These are phyloP conservation scores for Atta texana DNA, from an alignment of 1,140 invertebrate genomes.

Conservation along the genomic window DNA sequence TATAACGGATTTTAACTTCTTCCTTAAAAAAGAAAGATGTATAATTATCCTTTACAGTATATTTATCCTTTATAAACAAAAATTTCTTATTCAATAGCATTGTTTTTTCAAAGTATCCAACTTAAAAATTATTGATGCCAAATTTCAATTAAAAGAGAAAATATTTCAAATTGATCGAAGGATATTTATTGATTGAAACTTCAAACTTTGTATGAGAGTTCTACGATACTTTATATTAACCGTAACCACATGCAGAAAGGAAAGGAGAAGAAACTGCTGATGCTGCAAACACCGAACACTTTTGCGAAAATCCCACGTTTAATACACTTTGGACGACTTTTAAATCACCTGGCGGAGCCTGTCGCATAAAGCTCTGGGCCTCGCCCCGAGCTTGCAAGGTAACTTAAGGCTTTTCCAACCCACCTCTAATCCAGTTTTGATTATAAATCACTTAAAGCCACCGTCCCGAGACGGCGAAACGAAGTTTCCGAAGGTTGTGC, in stretches of 20 bases:
- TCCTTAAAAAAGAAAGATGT: background rate
- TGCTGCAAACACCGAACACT: slow-evolving; percentile 30
- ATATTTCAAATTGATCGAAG: background rate
- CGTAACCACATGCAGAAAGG: background rate
- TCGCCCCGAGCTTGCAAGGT: slow-evolving; percentile 49
- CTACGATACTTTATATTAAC: slow-evolving; percentile 25
- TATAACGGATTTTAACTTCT: background rate
- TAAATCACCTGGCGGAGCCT: slow-evolving; percentile 66
- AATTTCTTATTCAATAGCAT: background rate
- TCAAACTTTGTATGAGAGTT: background rate
- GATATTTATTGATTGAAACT: background rate
- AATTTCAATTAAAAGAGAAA: background rate
- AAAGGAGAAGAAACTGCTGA: background rate
- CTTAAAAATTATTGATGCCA: background rate
- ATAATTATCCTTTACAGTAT: background rate
- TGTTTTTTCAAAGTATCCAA: background rate
- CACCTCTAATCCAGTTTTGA: slow-evolving; percentile 76
- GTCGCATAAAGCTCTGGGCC: slow-evolving; percentile 48
- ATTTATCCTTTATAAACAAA: background rate
- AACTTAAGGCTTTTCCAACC: slow-evolving; percentile 75
- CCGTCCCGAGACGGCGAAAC: slow-evolving; percentile 72
- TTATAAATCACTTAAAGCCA: slow-evolving; percentile 77
- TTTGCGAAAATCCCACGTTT: slow-evolving; percentile 57
- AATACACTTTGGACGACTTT: slow-evolving; percentile 69
- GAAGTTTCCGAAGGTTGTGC: slow-evolving; percentile 72